Evolutionary conservation across 2,113 vertebrate species (phyloP).

Genomic region (Glareola pratincola): DNA sequence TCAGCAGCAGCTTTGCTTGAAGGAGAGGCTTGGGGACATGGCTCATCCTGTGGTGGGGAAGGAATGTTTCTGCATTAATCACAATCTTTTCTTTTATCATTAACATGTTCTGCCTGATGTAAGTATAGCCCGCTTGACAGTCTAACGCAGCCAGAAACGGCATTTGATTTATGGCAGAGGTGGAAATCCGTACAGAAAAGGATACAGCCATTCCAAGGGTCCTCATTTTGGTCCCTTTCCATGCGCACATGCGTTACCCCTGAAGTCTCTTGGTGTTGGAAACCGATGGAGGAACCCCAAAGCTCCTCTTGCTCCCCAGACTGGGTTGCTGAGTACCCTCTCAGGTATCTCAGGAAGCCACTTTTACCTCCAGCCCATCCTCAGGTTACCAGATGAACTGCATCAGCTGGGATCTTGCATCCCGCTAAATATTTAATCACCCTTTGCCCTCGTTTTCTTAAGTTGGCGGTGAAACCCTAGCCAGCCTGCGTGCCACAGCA

Average conservation of each 20-base stretch:
- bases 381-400: slow-evolving; percentile 26
- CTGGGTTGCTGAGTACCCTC: background rate
- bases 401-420: background rate
- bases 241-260: background rate
- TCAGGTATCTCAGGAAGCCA: background rate
- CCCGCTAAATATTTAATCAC: slow-evolving; percentile 45
- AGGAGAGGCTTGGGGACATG: background rate
- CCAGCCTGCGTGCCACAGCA: background rate
- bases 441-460: slow-evolving; percentile 23
- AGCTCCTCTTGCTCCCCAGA: background rate
- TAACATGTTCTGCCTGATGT: background rate
- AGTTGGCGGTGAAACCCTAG: background rate
- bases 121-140: background rate
- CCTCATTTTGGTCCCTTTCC: background rate
- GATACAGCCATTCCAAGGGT: background rate
- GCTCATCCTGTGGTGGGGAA: background rate
- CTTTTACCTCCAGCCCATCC: background rate
- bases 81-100: background rate
- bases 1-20: background rate
- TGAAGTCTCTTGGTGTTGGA: background rate
- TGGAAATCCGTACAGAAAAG: background rate
- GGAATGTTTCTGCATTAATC: background rate
- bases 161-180: background rate
- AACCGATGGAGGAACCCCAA: background rate
- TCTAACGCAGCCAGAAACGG: background rate